Evolutionary conservation across 2,797 vertebrate genomes (phyloP).

Genomic region (Alfaro cultratus): DNA sequence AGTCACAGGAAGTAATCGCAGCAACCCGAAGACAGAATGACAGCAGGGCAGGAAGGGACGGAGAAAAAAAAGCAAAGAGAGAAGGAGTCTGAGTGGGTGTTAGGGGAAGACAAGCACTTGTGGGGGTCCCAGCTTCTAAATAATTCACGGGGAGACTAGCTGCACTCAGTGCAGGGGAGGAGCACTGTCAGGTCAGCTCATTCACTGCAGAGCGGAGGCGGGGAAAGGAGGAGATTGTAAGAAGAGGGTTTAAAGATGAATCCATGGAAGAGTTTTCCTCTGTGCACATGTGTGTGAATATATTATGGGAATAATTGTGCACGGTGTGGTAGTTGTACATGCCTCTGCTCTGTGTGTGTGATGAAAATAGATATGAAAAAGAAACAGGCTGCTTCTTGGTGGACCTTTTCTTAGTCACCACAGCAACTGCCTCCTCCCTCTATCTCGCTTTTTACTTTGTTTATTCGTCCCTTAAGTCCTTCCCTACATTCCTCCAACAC

Average conservation of each 20-base stretch:
- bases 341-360: slow-evolving; percentile 22
- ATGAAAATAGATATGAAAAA: slow-evolving; percentile 70
- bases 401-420: slow-evolving; percentile 71
- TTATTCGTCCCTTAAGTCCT: slow-evolving; percentile 39
- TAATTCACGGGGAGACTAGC: slow-evolving; percentile 81
- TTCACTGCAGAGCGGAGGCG: slow-evolving; percentile 66
- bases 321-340: slow-evolving; percentile 13
- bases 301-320: slow-evolving; percentile 17
- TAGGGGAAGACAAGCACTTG: slow-evolving; percentile 76
- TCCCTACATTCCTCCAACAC: slow-evolving; percentile 30
- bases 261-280: slow-evolving; percentile 29
- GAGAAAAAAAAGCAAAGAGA: slow-evolving; percentile 22
- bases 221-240: slow-evolving; percentile 34
- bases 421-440: slow-evolving; percentile 69
- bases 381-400: slow-evolving; percentile 67
- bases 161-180: slow-evolving; percentile 79
- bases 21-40: slow-evolving; percentile 56
- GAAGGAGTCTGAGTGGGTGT: slow-evolving; percentile 53
- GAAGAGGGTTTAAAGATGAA: slow-evolving; percentile 34
- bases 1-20: slow-evolving; percentile 41
- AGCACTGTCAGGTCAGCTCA: slow-evolving; percentile 81
- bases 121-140: slow-evolving; percentile 84
- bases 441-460: slow-evolving; percentile 53
- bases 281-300: slow-evolving; percentile 15
- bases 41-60: slow-evolving; percentile 53